Conservation (phyloP, 2,113 vertebrate genomes). For the Eclectus roratus region DNA sequence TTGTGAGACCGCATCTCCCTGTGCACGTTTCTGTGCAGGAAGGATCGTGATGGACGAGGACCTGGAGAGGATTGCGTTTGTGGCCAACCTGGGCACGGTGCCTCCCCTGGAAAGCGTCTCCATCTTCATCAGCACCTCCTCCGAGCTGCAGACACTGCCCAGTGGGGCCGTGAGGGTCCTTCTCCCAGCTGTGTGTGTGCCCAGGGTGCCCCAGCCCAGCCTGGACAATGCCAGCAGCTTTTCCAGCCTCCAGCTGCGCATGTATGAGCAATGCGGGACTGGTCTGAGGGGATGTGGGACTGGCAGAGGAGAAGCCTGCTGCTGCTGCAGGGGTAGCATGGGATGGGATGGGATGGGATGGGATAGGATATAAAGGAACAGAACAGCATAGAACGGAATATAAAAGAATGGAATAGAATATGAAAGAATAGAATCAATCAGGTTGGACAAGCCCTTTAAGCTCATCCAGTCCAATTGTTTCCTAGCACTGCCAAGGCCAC, state of each 20-base stretch:
- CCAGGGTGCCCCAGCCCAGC: conserved; percentile 82
- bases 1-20: not conserved
- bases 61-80: conserved; percentile 86
- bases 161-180: conserved; percentile 85
- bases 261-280: conserved; percentile 61
- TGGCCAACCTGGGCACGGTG: conserved; percentile 89
- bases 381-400: not conserved
- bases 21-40: conserved; percentile 59
- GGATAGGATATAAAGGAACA: not conserved
- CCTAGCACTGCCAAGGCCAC: not conserved
- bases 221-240: conserved; percentile 70
- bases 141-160: conserved; percentile 88
- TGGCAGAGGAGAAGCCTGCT: not conserved
- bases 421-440: not conserved
- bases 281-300: not conserved
- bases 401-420: not conserved
- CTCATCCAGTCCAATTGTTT: not conserved
- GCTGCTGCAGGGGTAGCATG: not conserved
- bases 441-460: not conserved
- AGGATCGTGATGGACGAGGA: conserved; percentile 89
- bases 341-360: not conserved
- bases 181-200: conserved; percentile 86
- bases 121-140: conserved; percentile 92
- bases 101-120: conserved; percentile 87
- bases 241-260: conserved; percentile 74